phyloP scores from a whole-genome alignment of 2,888 invertebrate species.

The Oxyteleia sp. region DNA sequence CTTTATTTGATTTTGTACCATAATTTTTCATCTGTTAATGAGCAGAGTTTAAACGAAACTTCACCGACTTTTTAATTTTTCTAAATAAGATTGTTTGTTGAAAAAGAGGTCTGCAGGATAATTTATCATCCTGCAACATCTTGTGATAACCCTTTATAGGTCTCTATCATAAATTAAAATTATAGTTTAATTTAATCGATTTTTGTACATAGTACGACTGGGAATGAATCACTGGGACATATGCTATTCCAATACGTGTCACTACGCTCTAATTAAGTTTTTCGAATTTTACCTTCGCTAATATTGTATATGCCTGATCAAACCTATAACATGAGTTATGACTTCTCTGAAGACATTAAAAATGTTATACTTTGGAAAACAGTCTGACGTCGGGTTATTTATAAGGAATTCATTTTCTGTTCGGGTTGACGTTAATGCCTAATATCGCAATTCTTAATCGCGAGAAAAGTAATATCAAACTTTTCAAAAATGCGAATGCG shows the following conservation, averaged over 20 bases:
- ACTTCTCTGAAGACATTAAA: background rate
- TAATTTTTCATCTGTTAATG: too few species aligned
- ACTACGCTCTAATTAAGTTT: too few species aligned
- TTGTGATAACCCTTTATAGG: background rate
- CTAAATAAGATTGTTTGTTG: too few species aligned
- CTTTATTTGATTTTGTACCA: background rate
- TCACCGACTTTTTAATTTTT: too few species aligned
- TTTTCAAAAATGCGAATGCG: constrained; percentile 13
- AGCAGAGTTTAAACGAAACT: too few species aligned
- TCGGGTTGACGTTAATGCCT: constrained; percentile 1
- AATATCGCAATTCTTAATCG: constrained; percentile 6
- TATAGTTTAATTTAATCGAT: too few species aligned
- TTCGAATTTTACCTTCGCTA: too few species aligned
- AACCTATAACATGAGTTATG: background rate
- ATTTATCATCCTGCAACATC: background rate
- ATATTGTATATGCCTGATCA: too few species aligned
- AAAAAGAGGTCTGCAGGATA: background rate
- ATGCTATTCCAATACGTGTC: too few species aligned
- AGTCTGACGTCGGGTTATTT: background rate
- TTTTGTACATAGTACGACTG: too few species aligned
- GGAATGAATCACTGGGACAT: too few species aligned
- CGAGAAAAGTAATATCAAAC: constrained; percentile 26
- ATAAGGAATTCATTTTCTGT: background rate
- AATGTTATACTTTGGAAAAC: background rate
- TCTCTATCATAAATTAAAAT: too few species aligned